Conservation (phyloP, 2,113 vertebrate species). For the Tetrax tetrax region DNA sequence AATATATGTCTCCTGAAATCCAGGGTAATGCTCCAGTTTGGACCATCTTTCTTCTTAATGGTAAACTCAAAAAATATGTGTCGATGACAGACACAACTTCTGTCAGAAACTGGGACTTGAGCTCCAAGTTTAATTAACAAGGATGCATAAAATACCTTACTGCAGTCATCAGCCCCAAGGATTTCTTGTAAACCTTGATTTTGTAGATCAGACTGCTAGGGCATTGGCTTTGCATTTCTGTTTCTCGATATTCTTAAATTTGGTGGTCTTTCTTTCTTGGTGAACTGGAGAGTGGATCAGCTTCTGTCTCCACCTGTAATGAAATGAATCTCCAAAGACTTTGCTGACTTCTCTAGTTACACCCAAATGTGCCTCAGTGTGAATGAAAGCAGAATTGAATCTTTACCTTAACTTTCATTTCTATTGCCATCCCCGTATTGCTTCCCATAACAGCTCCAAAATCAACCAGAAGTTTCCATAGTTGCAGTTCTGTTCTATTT, state of each 20-base stretch:
- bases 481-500: neutral
- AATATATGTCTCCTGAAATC: neutral
- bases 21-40: neutral
- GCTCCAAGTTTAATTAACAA: neutral
- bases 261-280: neutral
- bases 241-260: neutral
- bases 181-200: neutral
- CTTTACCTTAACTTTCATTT: neutral
- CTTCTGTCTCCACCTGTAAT: neutral
- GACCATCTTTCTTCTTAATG: neutral
- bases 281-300: neutral
- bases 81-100: accelerated
- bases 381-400: neutral
- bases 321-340: neutral
- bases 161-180: neutral
- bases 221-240: neutral
- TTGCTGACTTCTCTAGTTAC: neutral
- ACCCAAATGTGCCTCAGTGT: neutral
- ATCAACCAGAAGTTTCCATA: neutral
- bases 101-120: neutral
- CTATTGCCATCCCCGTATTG: neutral
- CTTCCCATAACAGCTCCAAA: neutral
- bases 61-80: neutral
- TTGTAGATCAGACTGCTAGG: neutral
- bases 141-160: neutral